Base-by-base conservation (phyloP, 2,113 vertebrate genomes). In the Gadus macrocephalus region DNA sequence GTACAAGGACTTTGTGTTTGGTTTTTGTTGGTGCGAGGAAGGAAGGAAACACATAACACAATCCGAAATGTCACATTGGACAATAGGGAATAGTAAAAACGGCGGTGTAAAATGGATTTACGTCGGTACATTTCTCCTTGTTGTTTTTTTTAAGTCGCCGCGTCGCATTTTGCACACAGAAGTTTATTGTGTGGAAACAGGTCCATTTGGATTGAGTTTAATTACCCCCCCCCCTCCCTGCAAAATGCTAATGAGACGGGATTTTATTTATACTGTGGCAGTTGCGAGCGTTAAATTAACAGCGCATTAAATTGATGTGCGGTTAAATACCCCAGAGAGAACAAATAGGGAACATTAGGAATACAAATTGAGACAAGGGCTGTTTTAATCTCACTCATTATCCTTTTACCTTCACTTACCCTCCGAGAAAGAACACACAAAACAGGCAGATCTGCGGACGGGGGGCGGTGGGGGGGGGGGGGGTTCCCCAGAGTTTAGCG, bases 221-320 rank as follows among this genome's bases (percentile, higher is more conserved):
- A 79, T 83, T 70, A 72, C 68, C 68, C 62, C 68, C 71, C 38
- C n/a, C 68, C 66, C 75, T 74, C 68, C 70, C 81, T 76, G 64
- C 79, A 71, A 82, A 81, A 89, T 77, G 74, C 74, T 79, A 82
- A 85, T 85, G 78, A 79, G 68, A 58, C 74, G 55, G 31, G 72
- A 71, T 75, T 78, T 78, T 83, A 74, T 83, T 79, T 75, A 73
- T 58, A 69, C 68, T 22, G 59, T 4, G 2, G 65, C 69, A 76
- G 79, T 64, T 66, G 77, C 75, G 77, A 74, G 71, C 67, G 79
- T 88, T 80, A 86, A 87, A 82, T 83, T 81, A 88, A 89, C 78
- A 83, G 80, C 71, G 68, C 66, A 75, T 75, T 83, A 84, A 88
- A 87, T 85, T 87, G 83, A 82, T 70, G 77, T 53, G 68, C 76